Base-by-base conservation (phyloP, 2,888 invertebrate genomes). In the Eudiplozoon nipponicum region DNA sequence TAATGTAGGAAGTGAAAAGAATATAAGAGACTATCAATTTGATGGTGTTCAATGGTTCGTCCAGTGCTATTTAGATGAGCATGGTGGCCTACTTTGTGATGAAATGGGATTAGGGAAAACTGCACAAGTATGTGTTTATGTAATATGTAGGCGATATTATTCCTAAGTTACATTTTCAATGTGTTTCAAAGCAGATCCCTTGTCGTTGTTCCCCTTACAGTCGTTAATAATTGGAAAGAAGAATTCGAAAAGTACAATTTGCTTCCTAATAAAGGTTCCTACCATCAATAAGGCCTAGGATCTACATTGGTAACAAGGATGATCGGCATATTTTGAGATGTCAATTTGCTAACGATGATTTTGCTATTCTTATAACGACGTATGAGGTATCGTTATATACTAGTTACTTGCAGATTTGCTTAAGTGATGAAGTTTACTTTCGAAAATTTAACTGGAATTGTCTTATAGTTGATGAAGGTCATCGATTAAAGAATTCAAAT, bases 221-320 rank as follows among this genome's bases (percentile, higher is more conserved):
- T 57, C 7, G 39, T 56, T 11, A 50, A 51, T 37, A 56, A 56
- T 43, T 57, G 57, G 57, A 47, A 48, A 15, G 43, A 46, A 26
- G 57, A 57, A 46, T 44, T 55, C 11, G 44, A 45, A 26, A 53
- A 52, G 55, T 55, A 40, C 36, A 39, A 17, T 19, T 34, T 36
- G 11, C 17, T 7, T n/a, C n/a, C n/a, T n/a, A n/a, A n/a, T n/a
- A n/a, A 37, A 57, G 58, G 43, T 60, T 60, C 51, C 50, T 55
- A 9, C 57, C 57, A 2, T 46, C 44, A 2, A 28, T 57, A 41
- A 47, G 48, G 22, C 48, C 52, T 2, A 18, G 51, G 15, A 18
- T 46, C 5, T 57, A 52, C 45, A 46, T 53, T 28, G 60, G 57
- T 9, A 50, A 52, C 38, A 56, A 58, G 42, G 55, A 54, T n/a